Percentiles rank a stretch among this genome's conserved stretches.
Conservation (phyloP, 2,113 vertebrate species). For the Xerus inauris region DNA sequence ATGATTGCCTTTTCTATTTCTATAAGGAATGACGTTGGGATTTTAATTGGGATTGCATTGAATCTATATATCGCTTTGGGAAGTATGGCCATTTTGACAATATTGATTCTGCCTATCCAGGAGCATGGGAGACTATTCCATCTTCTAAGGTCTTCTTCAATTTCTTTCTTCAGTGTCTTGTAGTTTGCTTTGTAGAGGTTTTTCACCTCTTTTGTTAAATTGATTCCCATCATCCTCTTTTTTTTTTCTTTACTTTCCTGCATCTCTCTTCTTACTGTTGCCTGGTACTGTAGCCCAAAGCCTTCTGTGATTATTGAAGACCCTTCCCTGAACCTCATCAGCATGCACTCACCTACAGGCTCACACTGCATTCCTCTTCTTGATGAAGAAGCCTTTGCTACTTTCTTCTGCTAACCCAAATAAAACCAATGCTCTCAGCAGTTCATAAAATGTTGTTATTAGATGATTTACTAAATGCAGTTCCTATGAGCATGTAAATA, state of each 20-base stretch:
- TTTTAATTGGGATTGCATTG: too few species aligned
- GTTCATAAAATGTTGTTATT: neutral
- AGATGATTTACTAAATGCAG: neutral
- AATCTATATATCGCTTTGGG: too few species aligned
- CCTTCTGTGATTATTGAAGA: neutral
- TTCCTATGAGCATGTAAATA: neutral
- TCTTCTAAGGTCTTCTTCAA: too few species aligned
- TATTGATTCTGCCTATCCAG: too few species aligned
- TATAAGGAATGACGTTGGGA: too few species aligned
- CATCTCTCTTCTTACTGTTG: neutral
- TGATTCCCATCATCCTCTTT: too few species aligned
- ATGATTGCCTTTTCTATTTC: too few species aligned
- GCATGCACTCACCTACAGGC: neutral
- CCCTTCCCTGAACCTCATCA: neutral
- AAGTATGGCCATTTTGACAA: too few species aligned
- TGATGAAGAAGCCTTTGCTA: neutral
- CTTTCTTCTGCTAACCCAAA: neutral
- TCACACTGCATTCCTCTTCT: neutral
- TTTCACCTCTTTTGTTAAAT: too few species aligned
- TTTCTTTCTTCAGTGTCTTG: too few species aligned
- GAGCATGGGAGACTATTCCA: too few species aligned
- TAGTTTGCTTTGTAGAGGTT: too few species aligned
- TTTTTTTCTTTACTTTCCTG: neutral
- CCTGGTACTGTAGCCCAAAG: neutral
- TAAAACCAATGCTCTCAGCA: neutral